These are phyloP conservation scores for Dioctria linearis DNA, from an alignment of 2,888 invertebrate species.

Conservation along the genomic window DNA sequence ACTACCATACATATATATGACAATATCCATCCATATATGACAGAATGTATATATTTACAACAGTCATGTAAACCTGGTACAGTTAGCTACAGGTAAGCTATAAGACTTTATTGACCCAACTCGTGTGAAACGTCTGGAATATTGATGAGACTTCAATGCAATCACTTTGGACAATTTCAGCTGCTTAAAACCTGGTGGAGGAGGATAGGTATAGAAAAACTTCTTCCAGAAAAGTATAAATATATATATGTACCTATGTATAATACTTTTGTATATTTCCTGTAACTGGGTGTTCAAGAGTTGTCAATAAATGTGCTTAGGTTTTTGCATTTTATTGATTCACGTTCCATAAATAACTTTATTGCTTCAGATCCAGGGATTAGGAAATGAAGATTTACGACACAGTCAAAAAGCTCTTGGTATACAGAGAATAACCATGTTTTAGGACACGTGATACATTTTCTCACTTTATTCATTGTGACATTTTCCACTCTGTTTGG, in stretches of 20 bases:
- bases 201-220: no score
- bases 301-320: background rate
- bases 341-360: background rate
- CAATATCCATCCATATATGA: no score
- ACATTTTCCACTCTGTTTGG: background rate
- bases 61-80: no score
- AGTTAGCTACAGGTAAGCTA: conserved; percentile 3
- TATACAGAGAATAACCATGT: background rate
- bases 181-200: background rate
- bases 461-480: background rate
- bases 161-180: background rate
- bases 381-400: background rate
- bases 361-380: background rate
- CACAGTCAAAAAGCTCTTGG: background rate
- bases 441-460: background rate
- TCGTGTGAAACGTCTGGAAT: conserved; percentile 4
- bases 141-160: background rate
- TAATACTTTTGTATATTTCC: no score
- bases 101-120: conserved; percentile 6
- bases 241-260: no score
- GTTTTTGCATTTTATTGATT: background rate
- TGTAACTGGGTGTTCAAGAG: background rate
- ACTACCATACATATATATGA: no score
- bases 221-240: no score
- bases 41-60: no score